Percentiles rank a stretch among this genome's conserved stretches.
These are phyloP conservation scores for Diaprepes abbreviatus DNA, from an alignment of 2,888 invertebrate genomes.

Conservation along the genomic window DNA sequence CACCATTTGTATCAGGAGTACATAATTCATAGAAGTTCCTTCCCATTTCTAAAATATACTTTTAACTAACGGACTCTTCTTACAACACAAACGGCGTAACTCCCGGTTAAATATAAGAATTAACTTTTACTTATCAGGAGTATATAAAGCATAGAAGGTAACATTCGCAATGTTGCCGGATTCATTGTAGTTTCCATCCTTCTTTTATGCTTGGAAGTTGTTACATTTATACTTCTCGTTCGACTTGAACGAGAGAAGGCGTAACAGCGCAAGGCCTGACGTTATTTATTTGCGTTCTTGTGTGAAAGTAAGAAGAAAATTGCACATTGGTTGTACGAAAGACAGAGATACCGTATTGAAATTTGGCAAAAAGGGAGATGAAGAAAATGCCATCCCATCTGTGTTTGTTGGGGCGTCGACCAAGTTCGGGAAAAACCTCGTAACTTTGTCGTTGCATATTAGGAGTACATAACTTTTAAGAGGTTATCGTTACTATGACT, in stretches of 20 bases:
- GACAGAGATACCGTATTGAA: constrained; percentile 30
- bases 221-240: neutral
- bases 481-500: neutral
- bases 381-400: constrained; percentile 46
- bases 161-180: too few relatives aligned
- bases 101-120: constrained; percentile 41
- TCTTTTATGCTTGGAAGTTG: neutral
- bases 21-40: constrained; percentile 11
- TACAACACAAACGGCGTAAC: constrained; percentile 10
- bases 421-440: constrained; percentile 51
- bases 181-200: neutral
- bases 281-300: neutral
- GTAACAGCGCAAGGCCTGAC: constrained; percentile 11
- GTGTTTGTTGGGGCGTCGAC: constrained; percentile 40
- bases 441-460: constrained; percentile 33
- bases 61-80: too few relatives aligned
- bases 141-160: neutral
- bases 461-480: constrained; percentile 25
- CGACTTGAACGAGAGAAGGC: neutral
- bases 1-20: constrained; percentile 41
- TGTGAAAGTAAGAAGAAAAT: constrained; percentile 44
- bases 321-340: constrained; percentile 35
- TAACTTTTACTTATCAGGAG: constrained; percentile 36
- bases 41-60: neutral
- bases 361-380: constrained; percentile 46